Percentiles rank a stretch among this genome's conserved stretches.
phyloP scores from a whole-genome alignment of 2,113 vertebrate species.

The Spermophilus dauricus region DNA sequence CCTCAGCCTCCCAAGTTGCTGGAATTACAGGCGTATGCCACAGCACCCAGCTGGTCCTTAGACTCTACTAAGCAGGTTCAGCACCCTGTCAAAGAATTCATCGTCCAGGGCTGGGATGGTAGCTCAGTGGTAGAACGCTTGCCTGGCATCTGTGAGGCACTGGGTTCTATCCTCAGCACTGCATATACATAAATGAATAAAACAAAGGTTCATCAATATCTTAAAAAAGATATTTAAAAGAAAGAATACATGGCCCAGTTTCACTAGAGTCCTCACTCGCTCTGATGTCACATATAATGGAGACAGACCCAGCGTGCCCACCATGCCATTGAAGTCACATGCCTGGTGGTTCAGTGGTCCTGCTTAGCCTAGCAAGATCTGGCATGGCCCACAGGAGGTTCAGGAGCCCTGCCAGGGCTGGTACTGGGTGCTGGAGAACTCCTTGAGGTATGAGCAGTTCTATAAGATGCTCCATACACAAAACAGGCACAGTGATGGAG shows the following conservation, averaged over 20 bases:
- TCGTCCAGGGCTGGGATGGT: no score
- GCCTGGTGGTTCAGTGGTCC: not conserved
- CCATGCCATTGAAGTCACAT: not conserved
- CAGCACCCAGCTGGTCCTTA: not conserved
- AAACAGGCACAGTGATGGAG: fast-evolving
- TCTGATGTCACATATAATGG: not conserved
- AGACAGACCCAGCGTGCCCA: not conserved
- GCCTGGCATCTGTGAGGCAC: no score
- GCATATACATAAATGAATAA: no score
- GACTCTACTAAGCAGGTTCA: not conserved
- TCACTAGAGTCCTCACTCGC: not conserved
- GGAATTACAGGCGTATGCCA: no score
- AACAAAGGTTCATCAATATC: no score
- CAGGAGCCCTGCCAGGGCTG: not conserved
- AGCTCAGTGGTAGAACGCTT: no score
- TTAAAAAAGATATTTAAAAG: no score
- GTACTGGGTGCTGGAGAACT: not conserved
- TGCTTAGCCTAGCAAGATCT: not conserved
- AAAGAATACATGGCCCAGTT: not conserved
- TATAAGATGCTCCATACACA: fast-evolving
- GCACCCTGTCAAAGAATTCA: not conserved
- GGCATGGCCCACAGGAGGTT: not conserved
- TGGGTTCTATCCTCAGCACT: no score
- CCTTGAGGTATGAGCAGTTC: not conserved
- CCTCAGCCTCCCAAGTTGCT: no score